Evolutionary conservation across 2,888 invertebrate species (phyloP).

Genomic region (Ctena decussata): DNA sequence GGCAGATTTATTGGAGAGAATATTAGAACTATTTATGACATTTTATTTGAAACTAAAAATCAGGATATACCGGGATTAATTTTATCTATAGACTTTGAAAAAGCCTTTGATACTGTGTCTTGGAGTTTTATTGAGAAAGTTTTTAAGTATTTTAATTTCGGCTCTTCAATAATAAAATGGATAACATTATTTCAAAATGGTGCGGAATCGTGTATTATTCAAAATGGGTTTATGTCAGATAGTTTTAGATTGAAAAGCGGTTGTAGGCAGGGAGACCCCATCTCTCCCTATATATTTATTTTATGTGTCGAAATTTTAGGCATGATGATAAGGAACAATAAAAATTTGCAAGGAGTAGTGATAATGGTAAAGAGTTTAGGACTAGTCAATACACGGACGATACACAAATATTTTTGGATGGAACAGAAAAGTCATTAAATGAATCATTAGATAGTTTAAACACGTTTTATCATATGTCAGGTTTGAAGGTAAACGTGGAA

Average conservation of each 20-base stretch:
- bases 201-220: background rate
- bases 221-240: background rate
- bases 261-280: background rate
- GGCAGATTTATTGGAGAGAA: background rate
- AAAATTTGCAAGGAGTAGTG: background rate
- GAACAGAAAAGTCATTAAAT: background rate
- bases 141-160: background rate
- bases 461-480: background rate
- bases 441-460: background rate
- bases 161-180: background rate
- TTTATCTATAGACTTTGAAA: too few relatives aligned
- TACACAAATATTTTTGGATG: too few relatives aligned
- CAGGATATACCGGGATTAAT: too few relatives aligned
- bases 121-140: background rate
- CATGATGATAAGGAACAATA: background rate
- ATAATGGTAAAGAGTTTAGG: background rate
- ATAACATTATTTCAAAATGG: background rate
- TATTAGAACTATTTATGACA: background rate
- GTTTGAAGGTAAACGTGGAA: background rate
- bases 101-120: background rate
- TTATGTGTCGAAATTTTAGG: background rate
- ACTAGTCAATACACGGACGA: background rate
- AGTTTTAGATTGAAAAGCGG: background rate
- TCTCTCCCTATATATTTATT: background rate
- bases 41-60: background rate